Evolutionary conservation across 1,140 invertebrate genomes (phyloP).

Genomic region (Nasonia longicornis): DNA sequence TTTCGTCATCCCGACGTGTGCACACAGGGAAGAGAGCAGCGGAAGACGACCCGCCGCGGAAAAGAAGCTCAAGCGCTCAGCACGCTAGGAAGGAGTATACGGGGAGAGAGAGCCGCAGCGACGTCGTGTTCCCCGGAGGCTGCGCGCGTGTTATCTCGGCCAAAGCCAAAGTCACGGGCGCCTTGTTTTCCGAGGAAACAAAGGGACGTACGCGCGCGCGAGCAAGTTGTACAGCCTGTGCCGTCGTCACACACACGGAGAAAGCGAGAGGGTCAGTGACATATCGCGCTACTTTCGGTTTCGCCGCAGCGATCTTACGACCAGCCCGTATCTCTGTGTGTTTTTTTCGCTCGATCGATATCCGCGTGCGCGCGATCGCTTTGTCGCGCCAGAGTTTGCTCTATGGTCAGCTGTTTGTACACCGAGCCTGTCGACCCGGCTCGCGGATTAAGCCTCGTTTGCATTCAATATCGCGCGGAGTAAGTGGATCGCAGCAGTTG

Average conservation of each 20-base stretch:
- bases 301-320: neutral
- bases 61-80: neutral
- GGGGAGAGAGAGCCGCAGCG: neutral
- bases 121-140: slow-evolving; percentile 18
- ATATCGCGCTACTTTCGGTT: slow-evolving; percentile 34
- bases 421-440: neutral
- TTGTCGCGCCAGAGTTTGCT: neutral
- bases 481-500: too few species aligned
- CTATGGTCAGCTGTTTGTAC: neutral
- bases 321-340: neutral
- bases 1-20: slow-evolving; percentile 11
- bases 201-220: slow-evolving; percentile 44
- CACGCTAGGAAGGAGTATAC: neutral
- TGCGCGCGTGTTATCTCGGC: slow-evolving; percentile 45
- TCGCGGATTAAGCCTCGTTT: neutral
- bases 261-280: slow-evolving; percentile 45
- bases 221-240: neutral
- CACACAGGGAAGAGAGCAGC: neutral
- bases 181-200: slow-evolving; percentile 50
- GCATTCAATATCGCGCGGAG: neutral
- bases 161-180: slow-evolving; percentile 56
- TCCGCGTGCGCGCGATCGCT: neutral
- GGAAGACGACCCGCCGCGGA: neutral
- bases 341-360: neutral
- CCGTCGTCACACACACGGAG: slow-evolving; percentile 27